Evolutionary conservation across 2,113 vertebrate species (phyloP), one percentile per base, ranked within the genome.

Genomic region (Mola mola): DNA sequence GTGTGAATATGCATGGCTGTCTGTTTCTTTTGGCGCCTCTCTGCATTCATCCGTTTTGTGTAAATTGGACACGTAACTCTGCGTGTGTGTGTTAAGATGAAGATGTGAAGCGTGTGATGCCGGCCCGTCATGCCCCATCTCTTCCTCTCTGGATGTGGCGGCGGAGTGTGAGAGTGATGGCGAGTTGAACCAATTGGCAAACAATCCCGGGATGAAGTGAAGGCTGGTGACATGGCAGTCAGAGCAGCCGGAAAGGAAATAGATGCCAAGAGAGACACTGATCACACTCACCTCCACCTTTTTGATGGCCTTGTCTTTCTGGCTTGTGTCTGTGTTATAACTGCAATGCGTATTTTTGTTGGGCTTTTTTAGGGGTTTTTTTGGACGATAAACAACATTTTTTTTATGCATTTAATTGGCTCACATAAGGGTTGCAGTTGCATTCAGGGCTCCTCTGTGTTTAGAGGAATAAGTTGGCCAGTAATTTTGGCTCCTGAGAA

Each of bases 191-290:
- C 75, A 72, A 15, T 61, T 74, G 70, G 70, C 79, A 62, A 51
- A 53, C 28, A 62, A 33, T 29, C 49, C 51, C 2, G 48, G 52
- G 56, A 19, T 83, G 83, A 86, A 83, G 53, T 63, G 82, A 89
- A 79, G 75, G 53, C 60, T 77, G 66, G 74, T 78, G 84, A 88
- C 81, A 74, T 43, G 47, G 67, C 72, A 61, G 66, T 70, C 78
- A 70, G 68, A 49, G 58, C 71, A 57, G 75, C 61, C 82, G 76
- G 67, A 46, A 43, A 81, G 73, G 74, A 79, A 62, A 64, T 65
- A 43, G 34, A 74, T 63, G 76, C 76, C 74, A 75, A 29, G 31
- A 22, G 48, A 68, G 66, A 81, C 46, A 52, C 59, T 61, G 73
- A 66, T 77, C 77, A 74, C 29, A 52, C 66, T 75, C 65, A 63